Evolutionary conservation across 2,797 vertebrate species (phyloP), one percentile per base, ranked within the genome.

Genomic region (Pseudomugil tenellus): DNA sequence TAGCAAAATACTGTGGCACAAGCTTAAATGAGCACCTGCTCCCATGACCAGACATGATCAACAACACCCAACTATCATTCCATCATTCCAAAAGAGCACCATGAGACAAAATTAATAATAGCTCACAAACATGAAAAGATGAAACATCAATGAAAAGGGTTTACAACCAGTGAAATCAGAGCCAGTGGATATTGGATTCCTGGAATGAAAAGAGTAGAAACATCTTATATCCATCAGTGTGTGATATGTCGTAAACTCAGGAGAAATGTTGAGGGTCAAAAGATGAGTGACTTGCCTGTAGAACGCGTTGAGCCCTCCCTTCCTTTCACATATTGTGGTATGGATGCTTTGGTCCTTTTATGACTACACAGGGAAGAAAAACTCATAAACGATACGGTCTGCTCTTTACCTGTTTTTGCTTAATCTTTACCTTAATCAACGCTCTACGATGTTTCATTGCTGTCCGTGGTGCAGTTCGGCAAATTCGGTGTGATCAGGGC

Each of bases 401-500:
- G 10, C 13, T 39, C 10, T 39, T 39, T 39, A 39, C 37, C 13
- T 39, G 37, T 39, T 39, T 39, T 39, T 39, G 37, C 13, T 39
- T n/a, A n/a, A n/a, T n/a, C n/a, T n/a, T n/a, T 5, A 1, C 10
- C 2, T 80, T 73, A 2, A 39, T 39, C 13, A 39, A 39, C 13
- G 37, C 37, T 3, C 37, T 39, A 7, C 10, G 37, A 5, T 8
- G 21, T 0, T 74, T 79, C n/a, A 81, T 69, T 25, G 66, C 66
- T 3, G 62, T 77, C 2, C 32, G 73, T 48, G 67, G 53, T 11
- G 78, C 12, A 49, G 78, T 77, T n/a, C 14, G 35, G 1, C 68
- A 85, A 29, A 13, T 83, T 1, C n/a, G 58, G 54, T 63, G 73
- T 29, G 77, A 84, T 17, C 71, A 70, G 61, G 82, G 74, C 1